Evolutionary conservation across 2,113 vertebrate genomes (phyloP).

Genomic region (Stictonetta naevosa): DNA sequence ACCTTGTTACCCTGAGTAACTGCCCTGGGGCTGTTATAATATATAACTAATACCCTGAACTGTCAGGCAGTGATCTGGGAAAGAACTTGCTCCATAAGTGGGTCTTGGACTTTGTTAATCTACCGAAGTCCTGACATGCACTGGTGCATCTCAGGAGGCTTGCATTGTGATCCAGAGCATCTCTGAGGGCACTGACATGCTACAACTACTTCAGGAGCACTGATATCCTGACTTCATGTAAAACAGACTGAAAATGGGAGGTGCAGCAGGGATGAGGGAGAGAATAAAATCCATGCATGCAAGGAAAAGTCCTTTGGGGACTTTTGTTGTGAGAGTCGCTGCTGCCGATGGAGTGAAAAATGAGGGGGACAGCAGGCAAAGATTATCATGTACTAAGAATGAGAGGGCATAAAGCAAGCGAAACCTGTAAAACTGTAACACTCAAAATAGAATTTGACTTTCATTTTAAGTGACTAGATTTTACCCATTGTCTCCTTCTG

Average conservation of each 20-base stretch:
- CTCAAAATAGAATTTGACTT: background rate
- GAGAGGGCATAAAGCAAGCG: background rate
- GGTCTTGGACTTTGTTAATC: background rate
- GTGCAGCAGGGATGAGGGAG: background rate
- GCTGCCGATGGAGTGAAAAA: background rate
- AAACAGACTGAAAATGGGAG: background rate
- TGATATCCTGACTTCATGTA: background rate
- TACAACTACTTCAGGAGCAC: background rate
- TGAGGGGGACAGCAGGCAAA: background rate
- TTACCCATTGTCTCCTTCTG: background rate
- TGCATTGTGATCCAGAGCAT: background rate
- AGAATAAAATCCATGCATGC: background rate
- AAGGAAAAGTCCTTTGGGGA: background rate
- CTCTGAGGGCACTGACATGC: background rate
- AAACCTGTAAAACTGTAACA: background rate
- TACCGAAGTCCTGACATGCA: background rate
- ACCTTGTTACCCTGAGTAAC: background rate
- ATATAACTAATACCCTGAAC: background rate
- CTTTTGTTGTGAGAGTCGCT: background rate
- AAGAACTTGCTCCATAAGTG: background rate
- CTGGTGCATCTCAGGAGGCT: background rate
- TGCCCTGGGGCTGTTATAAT: background rate
- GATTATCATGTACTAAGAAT: background rate
- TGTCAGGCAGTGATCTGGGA: background rate
- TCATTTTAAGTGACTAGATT: conserved; percentile 17